A percentile compares a stretch with the other conserved stretches of the same genome.
These are phyloP conservation scores for Gymnothorax javanicus DNA, from an alignment of 2,797 vertebrate species.

Conservation along the genomic window DNA sequence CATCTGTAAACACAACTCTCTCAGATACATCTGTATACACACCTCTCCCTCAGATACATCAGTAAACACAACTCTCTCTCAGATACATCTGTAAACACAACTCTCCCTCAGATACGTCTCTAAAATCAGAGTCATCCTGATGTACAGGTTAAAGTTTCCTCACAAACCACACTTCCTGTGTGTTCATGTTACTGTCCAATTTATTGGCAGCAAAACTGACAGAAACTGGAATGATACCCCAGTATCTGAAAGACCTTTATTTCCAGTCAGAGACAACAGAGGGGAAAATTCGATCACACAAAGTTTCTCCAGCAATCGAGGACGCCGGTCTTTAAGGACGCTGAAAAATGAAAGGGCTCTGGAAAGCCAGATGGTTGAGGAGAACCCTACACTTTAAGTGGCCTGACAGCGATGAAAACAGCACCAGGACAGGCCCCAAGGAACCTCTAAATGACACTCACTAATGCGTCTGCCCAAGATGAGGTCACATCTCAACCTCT, in stretches of 20 bases:
- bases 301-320: neutral
- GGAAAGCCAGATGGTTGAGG: constrained; percentile 20
- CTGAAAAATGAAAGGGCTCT: neutral
- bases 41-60: neutral
- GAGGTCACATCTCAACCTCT: constrained; percentile 28
- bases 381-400: constrained; percentile 36
- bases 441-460: constrained; percentile 20
- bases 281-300: neutral
- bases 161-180: neutral
- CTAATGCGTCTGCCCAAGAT: constrained; percentile 15
- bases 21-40: no score
- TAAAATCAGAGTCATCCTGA: neutral
- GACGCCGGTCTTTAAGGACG: neutral
- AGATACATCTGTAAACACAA: neutral
- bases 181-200: neutral
- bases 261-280: neutral
- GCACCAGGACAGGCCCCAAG: constrained; percentile 20
- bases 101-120: neutral
- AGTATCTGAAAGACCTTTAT: neutral
- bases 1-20: no score
- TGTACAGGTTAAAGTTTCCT: neutral
- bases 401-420: constrained; percentile 33
- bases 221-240: neutral
- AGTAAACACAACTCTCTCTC: neutral
- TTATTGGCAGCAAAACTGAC: neutral